A percentile compares a stretch with the other conserved stretches of the same genome.
These are phyloP conservation scores for Karalla daura DNA, from an alignment of 2,797 vertebrate species.

Conservation along the genomic window DNA sequence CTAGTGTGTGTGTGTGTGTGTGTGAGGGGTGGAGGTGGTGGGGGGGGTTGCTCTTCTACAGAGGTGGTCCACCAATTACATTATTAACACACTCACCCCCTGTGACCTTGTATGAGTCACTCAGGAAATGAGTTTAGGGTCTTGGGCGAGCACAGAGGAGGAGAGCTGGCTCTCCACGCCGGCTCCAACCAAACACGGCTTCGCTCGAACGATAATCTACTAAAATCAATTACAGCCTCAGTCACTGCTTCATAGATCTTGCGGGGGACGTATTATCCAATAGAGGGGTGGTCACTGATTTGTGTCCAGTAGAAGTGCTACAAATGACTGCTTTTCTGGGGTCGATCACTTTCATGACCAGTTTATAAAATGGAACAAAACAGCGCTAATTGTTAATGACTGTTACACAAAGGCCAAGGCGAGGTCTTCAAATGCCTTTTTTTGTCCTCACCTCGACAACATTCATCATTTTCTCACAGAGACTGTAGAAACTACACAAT, in stretches of 20 bases:
- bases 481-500: too few species aligned
- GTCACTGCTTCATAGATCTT: conserved; percentile 22
- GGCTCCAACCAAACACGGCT: conserved; percentile 35
- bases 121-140: conserved; percentile 66
- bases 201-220: conserved; percentile 31
- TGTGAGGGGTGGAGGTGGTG: too few species aligned
- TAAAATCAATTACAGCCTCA: conserved; percentile 39
- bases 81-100: conserved; percentile 62
- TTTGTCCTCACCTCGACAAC: too few species aligned
- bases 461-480: too few species aligned
- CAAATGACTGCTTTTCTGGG: too few species aligned
- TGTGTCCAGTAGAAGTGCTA: too few species aligned
- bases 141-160: conserved; percentile 35
- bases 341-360: too few species aligned
- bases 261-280: neutral
- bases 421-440: too few species aligned
- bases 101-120: conserved; percentile 55
- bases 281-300: neutral
- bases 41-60: conserved; percentile 23
- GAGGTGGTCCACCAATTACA: conserved; percentile 69
- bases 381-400: too few species aligned
- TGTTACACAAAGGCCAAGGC: too few species aligned
- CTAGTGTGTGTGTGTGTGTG: too few species aligned
- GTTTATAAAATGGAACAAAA: too few species aligned
- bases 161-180: neutral